A percentile compares a stretch with the other conserved stretches of the same genome.
Evolutionary conservation across 1,140 invertebrate species (phyloP).

Genomic region (Scylla paramamosain): DNA sequence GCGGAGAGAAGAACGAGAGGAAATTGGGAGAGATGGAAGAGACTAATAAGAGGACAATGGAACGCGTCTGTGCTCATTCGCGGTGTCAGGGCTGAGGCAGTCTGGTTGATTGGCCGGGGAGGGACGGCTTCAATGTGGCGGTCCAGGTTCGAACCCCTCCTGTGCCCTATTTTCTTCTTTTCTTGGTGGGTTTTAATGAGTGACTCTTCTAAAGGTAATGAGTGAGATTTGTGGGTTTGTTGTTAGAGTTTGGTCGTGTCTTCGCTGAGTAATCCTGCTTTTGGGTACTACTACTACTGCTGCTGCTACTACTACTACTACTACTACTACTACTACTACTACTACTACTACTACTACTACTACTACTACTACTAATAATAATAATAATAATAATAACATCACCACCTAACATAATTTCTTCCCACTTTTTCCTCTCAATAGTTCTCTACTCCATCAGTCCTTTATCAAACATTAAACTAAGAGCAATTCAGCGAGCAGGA

Average conservation of each 20-base stretch:
- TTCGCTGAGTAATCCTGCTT: no score
- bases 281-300: neutral
- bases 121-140: no score
- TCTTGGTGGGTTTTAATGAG: no score
- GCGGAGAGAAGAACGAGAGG: neutral
- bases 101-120: neutral
- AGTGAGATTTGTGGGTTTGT: no score
- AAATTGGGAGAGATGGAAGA: neutral
- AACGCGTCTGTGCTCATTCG: neutral
- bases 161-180: neutral
- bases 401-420: neutral
- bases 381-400: neutral
- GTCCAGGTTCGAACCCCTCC: neutral
- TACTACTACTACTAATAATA: neutral
- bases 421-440: neutral
- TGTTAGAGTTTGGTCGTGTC: no score
- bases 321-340: constrained; percentile 1
- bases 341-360: neutral
- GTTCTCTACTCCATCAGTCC: neutral
- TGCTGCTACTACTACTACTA: neutral
- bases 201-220: no score
- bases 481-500: neutral
- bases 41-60: constrained; percentile 14
- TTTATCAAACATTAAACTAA: neutral
- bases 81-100: neutral